Evolutionary conservation across 1,140 invertebrate species (phyloP).

Genomic region (Drosophila kikkawai): DNA sequence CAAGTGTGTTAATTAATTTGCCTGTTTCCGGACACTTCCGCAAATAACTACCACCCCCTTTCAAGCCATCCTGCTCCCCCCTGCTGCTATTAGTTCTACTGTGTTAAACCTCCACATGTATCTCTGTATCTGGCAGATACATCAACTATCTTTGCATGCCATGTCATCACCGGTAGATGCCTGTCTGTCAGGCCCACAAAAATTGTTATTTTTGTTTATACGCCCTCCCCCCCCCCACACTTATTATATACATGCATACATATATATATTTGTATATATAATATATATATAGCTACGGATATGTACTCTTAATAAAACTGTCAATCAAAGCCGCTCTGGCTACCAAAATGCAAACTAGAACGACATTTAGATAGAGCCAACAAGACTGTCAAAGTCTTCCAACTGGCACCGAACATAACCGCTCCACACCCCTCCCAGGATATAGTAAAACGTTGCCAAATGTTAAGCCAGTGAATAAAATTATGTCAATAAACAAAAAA

Average conservation of each 20-base stretch:
- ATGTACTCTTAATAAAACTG: slow-evolving; percentile 71
- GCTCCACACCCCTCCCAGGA: neutral
- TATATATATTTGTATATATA: neutral
- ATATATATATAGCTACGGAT: neutral
- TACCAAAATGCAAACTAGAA: slow-evolving; percentile 38
- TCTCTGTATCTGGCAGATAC: slow-evolving; percentile 52
- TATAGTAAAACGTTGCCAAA: slow-evolving; percentile 17
- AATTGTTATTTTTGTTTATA: slow-evolving; percentile 48
- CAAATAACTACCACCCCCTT: slow-evolving; percentile 8
- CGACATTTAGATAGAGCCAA: slow-evolving; percentile 51
- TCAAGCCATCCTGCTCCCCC: too few relatives aligned
- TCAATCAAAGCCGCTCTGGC: slow-evolving; percentile 60
- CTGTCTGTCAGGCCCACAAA: slow-evolving; percentile 46
- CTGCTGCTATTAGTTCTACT: neutral
- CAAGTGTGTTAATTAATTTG: slow-evolving; percentile 73
- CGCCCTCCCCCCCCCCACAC: neutral
- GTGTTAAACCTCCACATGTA: slow-evolving; percentile 30
- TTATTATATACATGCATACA: neutral
- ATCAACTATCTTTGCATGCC: slow-evolving; percentile 59
- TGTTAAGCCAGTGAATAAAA: slow-evolving; percentile 20
- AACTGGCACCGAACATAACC: slow-evolving; percentile 26
- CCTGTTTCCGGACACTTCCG: slow-evolving; percentile 40
- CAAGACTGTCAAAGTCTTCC: slow-evolving; percentile 56
- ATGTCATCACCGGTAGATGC: slow-evolving; percentile 42
- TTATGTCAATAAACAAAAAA: slow-evolving; percentile 46